Percentiles rank a stretch among this genome's conserved stretches.
These are phyloP conservation scores for Malurus elegans DNA, from an alignment of 2,113 vertebrate species.

Conservation along the genomic window DNA sequence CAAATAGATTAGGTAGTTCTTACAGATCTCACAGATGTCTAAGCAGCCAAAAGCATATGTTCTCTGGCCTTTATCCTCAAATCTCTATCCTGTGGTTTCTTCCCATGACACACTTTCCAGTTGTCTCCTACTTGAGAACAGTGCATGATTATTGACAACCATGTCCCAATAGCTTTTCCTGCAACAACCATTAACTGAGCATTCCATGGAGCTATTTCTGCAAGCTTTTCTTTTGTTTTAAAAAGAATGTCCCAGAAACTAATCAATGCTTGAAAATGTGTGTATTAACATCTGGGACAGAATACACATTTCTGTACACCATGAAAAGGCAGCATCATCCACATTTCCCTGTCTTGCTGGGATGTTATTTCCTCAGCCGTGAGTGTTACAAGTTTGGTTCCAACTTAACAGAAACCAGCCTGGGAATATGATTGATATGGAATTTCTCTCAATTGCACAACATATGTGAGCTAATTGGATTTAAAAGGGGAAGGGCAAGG, in stretches of 20 bases:
- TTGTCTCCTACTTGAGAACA: not conserved
- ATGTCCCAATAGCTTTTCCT: not conserved
- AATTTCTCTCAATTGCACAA: not conserved
- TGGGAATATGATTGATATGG: not conserved
- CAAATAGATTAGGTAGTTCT: not conserved
- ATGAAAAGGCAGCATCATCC: not conserved
- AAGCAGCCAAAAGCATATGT: not conserved
- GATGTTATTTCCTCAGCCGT: not conserved
- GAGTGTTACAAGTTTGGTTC: not conserved
- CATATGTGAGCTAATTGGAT: not conserved
- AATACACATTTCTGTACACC: not conserved
- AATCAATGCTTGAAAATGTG: not conserved
- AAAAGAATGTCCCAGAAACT: not conserved
- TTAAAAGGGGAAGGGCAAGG: not conserved
- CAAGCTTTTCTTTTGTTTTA: not conserved
- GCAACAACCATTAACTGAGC: not conserved
- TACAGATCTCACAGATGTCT: not conserved
- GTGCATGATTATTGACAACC: not conserved
- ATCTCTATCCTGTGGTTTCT: not conserved
- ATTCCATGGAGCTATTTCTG: not conserved
- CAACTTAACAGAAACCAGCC: not conserved
- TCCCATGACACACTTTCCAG: not conserved
- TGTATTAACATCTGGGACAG: not conserved
- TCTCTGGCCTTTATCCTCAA: not conserved
- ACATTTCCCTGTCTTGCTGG: not conserved